A percentile compares a stretch with the other conserved stretches of the same genome.
Conservation (phyloP, 2,797 vertebrate species). For the Cossypha niveicapilla region DNA sequence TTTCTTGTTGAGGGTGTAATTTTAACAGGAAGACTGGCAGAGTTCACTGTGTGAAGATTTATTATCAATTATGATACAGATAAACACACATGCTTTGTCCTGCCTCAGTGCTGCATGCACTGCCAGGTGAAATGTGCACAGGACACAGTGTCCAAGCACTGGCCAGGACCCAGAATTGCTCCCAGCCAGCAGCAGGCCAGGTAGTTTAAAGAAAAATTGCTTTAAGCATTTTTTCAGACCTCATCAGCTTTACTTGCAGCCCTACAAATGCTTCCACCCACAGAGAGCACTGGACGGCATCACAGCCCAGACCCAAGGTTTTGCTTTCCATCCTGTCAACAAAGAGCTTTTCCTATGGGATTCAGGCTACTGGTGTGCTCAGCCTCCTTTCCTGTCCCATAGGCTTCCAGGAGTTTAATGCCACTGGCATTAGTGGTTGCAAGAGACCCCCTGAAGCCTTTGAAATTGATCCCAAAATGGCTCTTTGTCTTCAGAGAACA, state of each 20-base stretch:
- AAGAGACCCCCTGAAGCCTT: background rate
- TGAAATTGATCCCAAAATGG: background rate
- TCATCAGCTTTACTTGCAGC: background rate
- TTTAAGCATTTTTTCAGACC: background rate
- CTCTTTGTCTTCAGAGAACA: background rate
- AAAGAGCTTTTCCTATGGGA: background rate
- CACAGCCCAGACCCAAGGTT: background rate
- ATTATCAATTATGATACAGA: background rate
- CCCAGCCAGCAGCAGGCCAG: background rate
- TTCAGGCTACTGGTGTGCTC: background rate
- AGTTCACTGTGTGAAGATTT: background rate
- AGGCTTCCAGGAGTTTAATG: background rate
- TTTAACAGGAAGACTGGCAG: slow-evolving; percentile 28
- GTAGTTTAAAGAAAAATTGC: background rate
- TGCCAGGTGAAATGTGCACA: background rate
- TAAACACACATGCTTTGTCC: background rate
- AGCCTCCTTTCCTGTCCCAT: background rate
- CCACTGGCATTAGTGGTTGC: background rate
- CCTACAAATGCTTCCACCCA: background rate
- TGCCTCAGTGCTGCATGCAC: background rate
- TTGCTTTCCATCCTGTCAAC: background rate
- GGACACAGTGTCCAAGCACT: background rate
- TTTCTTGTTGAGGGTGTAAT: slow-evolving; percentile 1
- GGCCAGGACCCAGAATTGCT: background rate
- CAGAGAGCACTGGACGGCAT: background rate